Percentiles rank a stretch among this genome's conserved stretches.
phyloP scores from a whole-genome alignment of 2,888 invertebrate species.

The Ophion ventricosus region DNA sequence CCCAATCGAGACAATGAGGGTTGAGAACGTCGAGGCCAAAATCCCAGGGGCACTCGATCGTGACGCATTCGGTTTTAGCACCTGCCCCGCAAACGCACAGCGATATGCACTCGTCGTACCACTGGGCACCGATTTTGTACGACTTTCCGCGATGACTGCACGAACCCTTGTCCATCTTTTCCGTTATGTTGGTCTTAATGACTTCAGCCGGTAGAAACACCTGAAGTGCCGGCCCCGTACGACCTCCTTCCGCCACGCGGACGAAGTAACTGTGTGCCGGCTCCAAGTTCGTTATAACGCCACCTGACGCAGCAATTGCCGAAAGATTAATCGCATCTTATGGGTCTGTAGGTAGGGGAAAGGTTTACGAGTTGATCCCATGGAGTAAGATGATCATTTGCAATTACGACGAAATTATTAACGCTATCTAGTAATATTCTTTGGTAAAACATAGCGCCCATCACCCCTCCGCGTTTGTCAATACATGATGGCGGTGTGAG shows the following conservation, averaged over 20 bases:
- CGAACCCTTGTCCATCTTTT: constrained; percentile 75
- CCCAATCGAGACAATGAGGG: constrained; percentile 94
- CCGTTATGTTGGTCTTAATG: constrained; percentile 77
- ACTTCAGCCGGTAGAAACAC: constrained; percentile 80
- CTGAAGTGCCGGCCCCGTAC: constrained; percentile 76
- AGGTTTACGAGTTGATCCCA: too few species aligned
- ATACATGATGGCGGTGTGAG: too few species aligned
- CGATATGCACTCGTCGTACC: constrained; percentile 91
- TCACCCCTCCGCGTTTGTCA: too few species aligned
- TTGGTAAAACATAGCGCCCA: too few species aligned
- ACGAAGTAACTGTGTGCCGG: constrained; percentile 82
- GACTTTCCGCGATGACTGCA: constrained; percentile 81
- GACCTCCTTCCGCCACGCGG: constrained; percentile 79
- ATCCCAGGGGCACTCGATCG: constrained; percentile 92
- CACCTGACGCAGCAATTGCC: constrained; percentile 71
- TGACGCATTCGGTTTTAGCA: constrained; percentile 89
- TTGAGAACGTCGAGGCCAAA: constrained; percentile 94
- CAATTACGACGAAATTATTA: too few species aligned
- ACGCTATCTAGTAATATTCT: too few species aligned
- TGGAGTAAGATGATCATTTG: too few species aligned
- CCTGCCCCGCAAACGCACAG: constrained; percentile 90
- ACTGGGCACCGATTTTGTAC: constrained; percentile 83
- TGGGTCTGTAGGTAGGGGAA: too few species aligned
- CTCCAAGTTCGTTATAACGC: constrained; percentile 78
- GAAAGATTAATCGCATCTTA: not conserved